Evolutionary conservation across 64 coral and sea anemone genomes (phyloP).

Genomic region (Hydrozoanthus tunicans): DNA sequence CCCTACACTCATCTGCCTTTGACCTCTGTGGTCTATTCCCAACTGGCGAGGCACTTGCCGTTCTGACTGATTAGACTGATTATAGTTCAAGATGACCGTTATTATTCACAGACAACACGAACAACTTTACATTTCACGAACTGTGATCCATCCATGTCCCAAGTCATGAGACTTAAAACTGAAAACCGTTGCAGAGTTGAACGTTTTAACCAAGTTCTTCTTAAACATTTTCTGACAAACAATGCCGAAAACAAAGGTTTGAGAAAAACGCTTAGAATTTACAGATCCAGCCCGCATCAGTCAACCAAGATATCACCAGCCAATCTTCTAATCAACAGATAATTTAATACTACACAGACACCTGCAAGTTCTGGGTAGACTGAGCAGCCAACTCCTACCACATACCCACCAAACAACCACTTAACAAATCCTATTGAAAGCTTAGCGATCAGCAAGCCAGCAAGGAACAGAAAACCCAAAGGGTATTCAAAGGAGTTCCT

Average conservation of each 20-base stretch:
- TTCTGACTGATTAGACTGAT: conserved; percentile 15
- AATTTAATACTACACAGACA: neutral
- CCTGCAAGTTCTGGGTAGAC: no score
- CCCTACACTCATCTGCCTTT: conserved; percentile 38
- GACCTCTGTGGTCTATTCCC: conserved; percentile 54
- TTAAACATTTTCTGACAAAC: conserved; percentile 40
- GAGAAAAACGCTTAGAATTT: neutral
- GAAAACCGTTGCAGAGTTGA: conserved; percentile 51
- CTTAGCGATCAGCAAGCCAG: neutral
- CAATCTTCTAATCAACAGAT: neutral
- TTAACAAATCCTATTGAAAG: neutral
- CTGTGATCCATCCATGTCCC: neutral
- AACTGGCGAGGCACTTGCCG: conserved; percentile 35
- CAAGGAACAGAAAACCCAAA: neutral
- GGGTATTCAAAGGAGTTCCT: neutral
- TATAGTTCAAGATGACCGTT: conserved; percentile 55
- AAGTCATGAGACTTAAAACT: conserved; percentile 42
- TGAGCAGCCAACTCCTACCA: no score
- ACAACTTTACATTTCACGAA: conserved; percentile 50
- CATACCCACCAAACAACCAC: neutral
- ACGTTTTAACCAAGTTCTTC: conserved; percentile 40
- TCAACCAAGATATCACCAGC: neutral
- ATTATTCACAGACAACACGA: conserved; percentile 58
- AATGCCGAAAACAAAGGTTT: neutral
- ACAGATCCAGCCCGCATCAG: neutral